Conservation (phyloP, 2,888 invertebrate species). For the Phyllotreta cruciferae region DNA sequence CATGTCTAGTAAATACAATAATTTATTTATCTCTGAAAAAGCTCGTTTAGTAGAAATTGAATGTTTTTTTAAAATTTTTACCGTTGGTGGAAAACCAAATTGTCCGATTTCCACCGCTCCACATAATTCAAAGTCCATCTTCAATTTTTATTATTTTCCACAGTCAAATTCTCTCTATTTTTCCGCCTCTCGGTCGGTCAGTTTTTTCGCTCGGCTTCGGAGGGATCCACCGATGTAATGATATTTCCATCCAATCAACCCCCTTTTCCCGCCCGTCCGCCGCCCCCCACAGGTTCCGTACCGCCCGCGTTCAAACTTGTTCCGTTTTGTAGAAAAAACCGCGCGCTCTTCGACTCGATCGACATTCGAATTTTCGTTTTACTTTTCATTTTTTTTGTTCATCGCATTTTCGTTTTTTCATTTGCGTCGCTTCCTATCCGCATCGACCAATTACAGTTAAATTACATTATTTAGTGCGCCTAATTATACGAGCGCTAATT, state of each 20-base stretch:
- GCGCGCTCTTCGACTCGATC: conserved; percentile 48
- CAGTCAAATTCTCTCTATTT: conserved; percentile 63
- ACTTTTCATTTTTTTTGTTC: conserved; percentile 22
- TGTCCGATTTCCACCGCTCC: conserved; percentile 54
- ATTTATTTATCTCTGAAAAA: not conserved
- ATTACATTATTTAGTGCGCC: conserved; percentile 23
- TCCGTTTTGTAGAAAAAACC: conserved; percentile 34
- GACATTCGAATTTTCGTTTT: conserved; percentile 50
- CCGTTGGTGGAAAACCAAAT: conserved; percentile 48
- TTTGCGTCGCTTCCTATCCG: conserved; percentile 45
- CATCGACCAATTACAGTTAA: conserved; percentile 47
- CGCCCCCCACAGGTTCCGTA: conserved; percentile 33
- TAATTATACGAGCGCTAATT: not conserved
- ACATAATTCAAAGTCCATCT: conserved; percentile 63
- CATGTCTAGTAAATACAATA: too few species aligned
- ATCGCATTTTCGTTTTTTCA: conserved; percentile 40
- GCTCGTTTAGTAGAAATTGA: not conserved
- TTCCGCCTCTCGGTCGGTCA: conserved; percentile 62
- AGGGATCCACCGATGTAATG: conserved; percentile 60
- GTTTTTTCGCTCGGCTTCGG: conserved; percentile 55
- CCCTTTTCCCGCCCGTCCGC: conserved; percentile 52
- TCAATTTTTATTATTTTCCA: conserved; percentile 63
- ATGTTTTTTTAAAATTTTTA: conserved; percentile 22
- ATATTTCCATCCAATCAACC: conserved; percentile 61
- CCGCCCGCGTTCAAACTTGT: conserved; percentile 5